A percentile compares a stretch with the other conserved stretches of the same genome.
Conservation (phyloP, 1,140 invertebrate genomes). For the Drosophila albomicans region DNA sequence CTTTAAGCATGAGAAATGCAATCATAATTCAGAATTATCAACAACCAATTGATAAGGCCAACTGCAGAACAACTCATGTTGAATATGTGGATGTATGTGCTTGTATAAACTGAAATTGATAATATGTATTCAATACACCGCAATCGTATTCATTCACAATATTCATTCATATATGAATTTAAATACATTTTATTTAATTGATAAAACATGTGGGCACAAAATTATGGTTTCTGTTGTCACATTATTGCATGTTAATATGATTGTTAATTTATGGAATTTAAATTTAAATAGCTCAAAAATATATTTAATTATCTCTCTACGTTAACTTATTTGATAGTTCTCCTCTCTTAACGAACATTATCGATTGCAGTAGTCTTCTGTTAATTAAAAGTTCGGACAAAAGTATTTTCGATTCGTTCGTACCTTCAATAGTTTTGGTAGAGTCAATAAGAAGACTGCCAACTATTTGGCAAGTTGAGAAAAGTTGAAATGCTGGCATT, state of each 20-base stretch:
- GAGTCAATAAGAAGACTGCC: slow-evolving; percentile 70
- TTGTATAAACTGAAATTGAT: slow-evolving; percentile 14
- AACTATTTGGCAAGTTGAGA: slow-evolving; percentile 71
- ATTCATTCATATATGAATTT: neutral
- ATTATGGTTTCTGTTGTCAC: slow-evolving; percentile 4
- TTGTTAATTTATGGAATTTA: neutral
- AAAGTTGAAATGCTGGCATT: slow-evolving; percentile 68
- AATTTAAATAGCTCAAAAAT: neutral
- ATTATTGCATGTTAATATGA: neutral
- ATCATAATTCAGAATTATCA: slow-evolving; percentile 56
- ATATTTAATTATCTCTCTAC: neutral
- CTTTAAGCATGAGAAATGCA: slow-evolving; percentile 34
- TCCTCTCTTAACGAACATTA: slow-evolving; percentile 1
- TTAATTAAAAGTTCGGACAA: slow-evolving; percentile 37
- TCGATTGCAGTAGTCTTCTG: slow-evolving; percentile 15
- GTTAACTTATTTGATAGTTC: neutral
- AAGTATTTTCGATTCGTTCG: slow-evolving; percentile 20
- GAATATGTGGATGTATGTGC: neutral
- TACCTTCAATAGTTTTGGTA: slow-evolving; percentile 62
- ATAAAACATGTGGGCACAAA: slow-evolving; percentile 18
- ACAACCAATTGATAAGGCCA: slow-evolving; percentile 38
- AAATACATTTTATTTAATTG: slow-evolving; percentile 23
- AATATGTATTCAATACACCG: slow-evolving; percentile 4
- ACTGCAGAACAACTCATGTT: slow-evolving; percentile 11
- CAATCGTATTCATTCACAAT: neutral